A percentile compares a stretch with the other conserved stretches of the same genome.
These are phyloP conservation scores for Eleutherodactylus coqui DNA, from an alignment of 2,797 vertebrate species.

Conservation along the genomic window DNA sequence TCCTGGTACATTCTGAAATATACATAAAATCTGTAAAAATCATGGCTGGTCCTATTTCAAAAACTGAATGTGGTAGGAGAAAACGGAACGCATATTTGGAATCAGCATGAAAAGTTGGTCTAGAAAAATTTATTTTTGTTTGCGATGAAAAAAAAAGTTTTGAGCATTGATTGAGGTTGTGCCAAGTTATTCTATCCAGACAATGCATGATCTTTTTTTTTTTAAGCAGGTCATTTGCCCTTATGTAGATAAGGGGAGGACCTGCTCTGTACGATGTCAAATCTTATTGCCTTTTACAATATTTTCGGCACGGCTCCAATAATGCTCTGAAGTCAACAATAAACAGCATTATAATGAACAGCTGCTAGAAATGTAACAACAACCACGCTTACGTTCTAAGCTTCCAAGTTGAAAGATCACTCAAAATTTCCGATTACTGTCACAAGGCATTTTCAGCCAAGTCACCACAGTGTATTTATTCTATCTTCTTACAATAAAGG, in stretches of 20 bases:
- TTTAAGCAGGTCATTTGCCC: not conserved
- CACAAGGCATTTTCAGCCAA: conserved; percentile 27
- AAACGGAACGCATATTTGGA: too few species aligned
- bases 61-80: too few species aligned
- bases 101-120: too few species aligned
- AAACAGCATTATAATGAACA: not conserved
- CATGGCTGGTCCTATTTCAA: too few species aligned
- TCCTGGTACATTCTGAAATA: too few species aligned
- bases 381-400: not conserved
- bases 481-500: conserved; percentile 21
- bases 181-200: not conserved
- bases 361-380: not conserved
- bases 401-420: conserved; percentile 17
- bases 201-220: not conserved
- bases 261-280: not conserved
- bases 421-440: conserved; percentile 30
- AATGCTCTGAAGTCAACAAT: not conserved
- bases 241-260: not conserved
- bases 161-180: too few species aligned
- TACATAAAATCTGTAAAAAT: too few species aligned
- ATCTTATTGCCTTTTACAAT: not conserved
- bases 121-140: too few species aligned
- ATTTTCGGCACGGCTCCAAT: not conserved
- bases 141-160: too few species aligned
- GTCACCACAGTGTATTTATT: conserved; percentile 15